Conservation (phyloP, 2,888 invertebrate species). For the Hecatera dysodea region DNA sequence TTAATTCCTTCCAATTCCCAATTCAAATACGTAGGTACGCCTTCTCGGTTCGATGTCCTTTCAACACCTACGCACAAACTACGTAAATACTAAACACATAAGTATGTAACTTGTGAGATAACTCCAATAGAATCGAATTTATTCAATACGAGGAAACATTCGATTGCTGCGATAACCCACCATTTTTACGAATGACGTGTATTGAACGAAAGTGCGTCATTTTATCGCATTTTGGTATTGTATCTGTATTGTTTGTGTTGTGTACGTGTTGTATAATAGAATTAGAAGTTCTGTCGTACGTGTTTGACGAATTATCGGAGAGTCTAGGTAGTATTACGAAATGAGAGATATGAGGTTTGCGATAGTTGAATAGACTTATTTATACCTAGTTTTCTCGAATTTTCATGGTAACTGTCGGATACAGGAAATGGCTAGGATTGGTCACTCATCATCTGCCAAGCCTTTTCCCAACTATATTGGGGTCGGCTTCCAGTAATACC, state of each 20-base stretch:
- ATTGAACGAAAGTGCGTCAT: constrained; percentile 40
- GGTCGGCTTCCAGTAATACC: too few species aligned
- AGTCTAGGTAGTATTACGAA: constrained; percentile 33
- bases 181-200: constrained; percentile 45
- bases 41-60: background rate
- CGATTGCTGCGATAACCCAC: constrained; percentile 29
- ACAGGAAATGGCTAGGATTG: too few species aligned
- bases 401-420: too few species aligned
- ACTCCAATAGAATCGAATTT: constrained; percentile 23
- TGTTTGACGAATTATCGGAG: constrained; percentile 8
- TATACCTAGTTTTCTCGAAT: background rate
- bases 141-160: constrained; percentile 4
- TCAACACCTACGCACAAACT: background rate
- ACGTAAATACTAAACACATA: constrained; percentile 24
- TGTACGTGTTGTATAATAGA: constrained; percentile 34
- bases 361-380: background rate
- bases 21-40: background rate
- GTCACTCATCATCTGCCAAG: too few species aligned
- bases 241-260: constrained; percentile 28
- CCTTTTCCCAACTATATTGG: too few species aligned
- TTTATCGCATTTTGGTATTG: constrained; percentile 11
- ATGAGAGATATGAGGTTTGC: constrained; percentile 15
- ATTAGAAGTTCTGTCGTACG: constrained; percentile 30
- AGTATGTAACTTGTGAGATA: background rate
- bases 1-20: too few species aligned